Conservation (phyloP, 2,797 vertebrate species). For the Fistularia tabacaria region DNA sequence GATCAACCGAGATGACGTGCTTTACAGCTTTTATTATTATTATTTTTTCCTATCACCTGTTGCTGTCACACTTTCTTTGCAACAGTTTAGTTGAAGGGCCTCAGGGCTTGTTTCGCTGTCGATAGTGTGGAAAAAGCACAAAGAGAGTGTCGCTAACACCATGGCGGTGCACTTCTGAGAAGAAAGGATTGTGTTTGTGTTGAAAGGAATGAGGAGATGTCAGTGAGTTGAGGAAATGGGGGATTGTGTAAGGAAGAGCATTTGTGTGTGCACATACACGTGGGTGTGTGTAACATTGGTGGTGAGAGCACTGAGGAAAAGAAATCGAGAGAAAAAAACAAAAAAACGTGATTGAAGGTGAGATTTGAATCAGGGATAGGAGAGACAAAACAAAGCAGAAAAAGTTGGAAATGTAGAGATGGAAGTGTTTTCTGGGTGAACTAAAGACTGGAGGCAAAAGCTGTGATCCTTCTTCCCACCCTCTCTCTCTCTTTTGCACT, state of each 20-base stretch:
- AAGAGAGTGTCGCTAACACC: conserved; percentile 21
- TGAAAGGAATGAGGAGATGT: conserved; percentile 35
- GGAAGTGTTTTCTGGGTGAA: conserved; percentile 45
- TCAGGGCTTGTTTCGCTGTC: conserved; percentile 41
- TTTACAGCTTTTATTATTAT: conserved; percentile 44
- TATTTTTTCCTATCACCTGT: conserved; percentile 3
- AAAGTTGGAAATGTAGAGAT: conserved; percentile 23
- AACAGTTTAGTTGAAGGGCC: conserved; percentile 43
- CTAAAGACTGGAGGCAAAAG: conserved; percentile 46
- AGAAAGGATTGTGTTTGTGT: conserved; percentile 41
- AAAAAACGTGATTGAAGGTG: conserved; percentile 48
- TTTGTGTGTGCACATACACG: too few species aligned
- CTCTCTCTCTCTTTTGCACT: conserved; percentile 24
- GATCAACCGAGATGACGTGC: conserved; percentile 65
- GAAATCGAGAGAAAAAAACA: conserved; percentile 5
- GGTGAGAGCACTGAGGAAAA: too few species aligned
- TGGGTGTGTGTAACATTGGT: background rate
- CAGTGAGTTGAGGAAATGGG: conserved; percentile 25
- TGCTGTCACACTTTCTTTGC: conserved; percentile 46
- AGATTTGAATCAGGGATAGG: conserved; percentile 37
- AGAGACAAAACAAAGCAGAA: conserved; percentile 41
- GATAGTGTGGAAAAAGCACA: conserved; percentile 27
- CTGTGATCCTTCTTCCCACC: conserved; percentile 32
- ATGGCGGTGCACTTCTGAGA: conserved; percentile 11
- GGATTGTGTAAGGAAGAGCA: conserved; percentile 2